Conservation (phyloP, 2,888 invertebrate species). For the Ptilodon capucinus region DNA sequence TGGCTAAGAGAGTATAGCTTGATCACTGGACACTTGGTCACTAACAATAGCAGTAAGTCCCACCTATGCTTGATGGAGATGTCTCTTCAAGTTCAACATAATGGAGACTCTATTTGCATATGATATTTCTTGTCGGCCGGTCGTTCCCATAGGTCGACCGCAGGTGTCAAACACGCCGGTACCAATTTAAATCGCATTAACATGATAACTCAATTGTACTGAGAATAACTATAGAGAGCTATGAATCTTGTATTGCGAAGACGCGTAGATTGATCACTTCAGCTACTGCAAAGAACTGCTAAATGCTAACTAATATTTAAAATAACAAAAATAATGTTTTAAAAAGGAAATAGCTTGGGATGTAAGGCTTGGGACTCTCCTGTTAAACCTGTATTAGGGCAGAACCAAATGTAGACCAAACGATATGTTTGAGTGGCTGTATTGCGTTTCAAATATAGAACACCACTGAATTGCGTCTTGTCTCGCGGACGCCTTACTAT, state of each 20-base stretch:
- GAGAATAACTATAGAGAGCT: slow-evolving; percentile 38
- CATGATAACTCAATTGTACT: slow-evolving; percentile 74
- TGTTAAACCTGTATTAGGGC: too few species aligned
- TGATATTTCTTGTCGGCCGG: slow-evolving; percentile 42
- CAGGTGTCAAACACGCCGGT: slow-evolving; percentile 64
- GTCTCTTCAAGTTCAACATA: neutral
- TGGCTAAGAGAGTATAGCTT: too few species aligned
- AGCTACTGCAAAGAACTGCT: too few species aligned
- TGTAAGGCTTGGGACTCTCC: too few species aligned
- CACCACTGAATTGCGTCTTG: neutral
- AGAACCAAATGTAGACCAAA: too few species aligned
- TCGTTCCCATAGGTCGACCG: slow-evolving; percentile 47
- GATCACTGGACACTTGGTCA: too few species aligned
- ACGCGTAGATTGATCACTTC: too few species aligned
- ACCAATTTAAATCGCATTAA: slow-evolving; percentile 79
- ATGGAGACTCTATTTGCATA: slow-evolving; percentile 13
- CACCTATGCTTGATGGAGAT: too few species aligned
- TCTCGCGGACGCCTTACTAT: neutral
- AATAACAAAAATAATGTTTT: too few species aligned
- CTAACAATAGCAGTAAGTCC: too few species aligned
- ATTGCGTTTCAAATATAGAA: neutral
- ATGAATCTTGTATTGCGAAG: slow-evolving; percentile 20
- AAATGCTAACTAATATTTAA: too few species aligned
- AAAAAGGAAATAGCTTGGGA: too few species aligned
- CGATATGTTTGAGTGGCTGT: neutral